Evolutionary conservation across 2,797 vertebrate species (phyloP).

Genomic region (Lagodon rhomboides): DNA sequence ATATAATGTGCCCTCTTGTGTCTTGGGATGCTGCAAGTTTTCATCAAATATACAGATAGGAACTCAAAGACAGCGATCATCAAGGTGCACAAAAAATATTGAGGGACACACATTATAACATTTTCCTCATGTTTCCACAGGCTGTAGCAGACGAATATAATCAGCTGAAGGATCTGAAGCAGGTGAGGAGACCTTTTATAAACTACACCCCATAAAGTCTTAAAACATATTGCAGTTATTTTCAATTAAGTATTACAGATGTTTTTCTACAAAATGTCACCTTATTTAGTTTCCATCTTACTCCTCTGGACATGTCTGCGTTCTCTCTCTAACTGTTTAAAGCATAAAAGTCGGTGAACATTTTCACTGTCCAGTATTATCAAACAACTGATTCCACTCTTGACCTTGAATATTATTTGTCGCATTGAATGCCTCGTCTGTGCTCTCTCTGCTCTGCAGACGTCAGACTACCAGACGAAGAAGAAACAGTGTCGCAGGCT

Average conservation of each 20-base stretch:
- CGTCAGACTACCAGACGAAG: conserved; percentile 88
- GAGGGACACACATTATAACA: no score
- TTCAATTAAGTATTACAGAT: not conserved
- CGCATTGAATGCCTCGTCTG: not conserved
- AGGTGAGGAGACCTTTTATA: conserved; percentile 78
- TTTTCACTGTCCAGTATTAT: not conserved
- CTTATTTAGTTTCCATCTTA: not conserved
- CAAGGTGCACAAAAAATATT: no score
- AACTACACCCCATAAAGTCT: not conserved
- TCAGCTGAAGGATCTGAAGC: conserved; percentile 89
- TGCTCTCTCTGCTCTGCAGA: conserved; percentile 73
- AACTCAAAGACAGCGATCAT: no score
- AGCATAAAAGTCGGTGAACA: not conserved
- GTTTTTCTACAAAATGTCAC: not conserved
- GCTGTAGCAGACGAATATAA: conserved; percentile 91
- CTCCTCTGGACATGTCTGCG: not conserved
- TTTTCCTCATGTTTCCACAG: conserved; percentile 66
- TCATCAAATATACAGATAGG: not conserved
- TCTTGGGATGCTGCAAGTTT: not conserved
- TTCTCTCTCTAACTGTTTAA: not conserved
- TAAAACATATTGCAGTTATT: not conserved
- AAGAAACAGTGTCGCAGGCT: conserved; percentile 87
- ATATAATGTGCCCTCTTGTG: not conserved
- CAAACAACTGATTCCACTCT: not conserved
- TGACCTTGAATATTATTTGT: not conserved